A percentile compares a stretch with the other conserved stretches of the same genome.
Conservation (phyloP, 1,140 invertebrate species). For the Kradibia gibbosae region DNA sequence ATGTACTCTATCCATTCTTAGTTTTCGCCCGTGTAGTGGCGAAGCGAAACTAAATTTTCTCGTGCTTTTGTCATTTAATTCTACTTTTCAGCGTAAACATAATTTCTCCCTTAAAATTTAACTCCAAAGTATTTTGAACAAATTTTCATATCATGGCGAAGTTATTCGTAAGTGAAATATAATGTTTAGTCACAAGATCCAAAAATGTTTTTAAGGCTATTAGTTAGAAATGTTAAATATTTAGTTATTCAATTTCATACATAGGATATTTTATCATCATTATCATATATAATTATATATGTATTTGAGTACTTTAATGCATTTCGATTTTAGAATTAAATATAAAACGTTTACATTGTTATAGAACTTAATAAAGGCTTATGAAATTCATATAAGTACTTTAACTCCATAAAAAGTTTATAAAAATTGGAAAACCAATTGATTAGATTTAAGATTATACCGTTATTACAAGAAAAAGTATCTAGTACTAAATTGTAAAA, state of each 20-base stretch:
- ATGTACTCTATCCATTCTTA: conserved; percentile 56
- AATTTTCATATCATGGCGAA: conserved; percentile 39
- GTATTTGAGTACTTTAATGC: too few species aligned
- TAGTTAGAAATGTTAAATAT: background rate
- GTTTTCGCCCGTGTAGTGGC: conserved; percentile 56
- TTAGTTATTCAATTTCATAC: background rate
- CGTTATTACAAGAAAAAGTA: too few species aligned
- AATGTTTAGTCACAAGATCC: background rate
- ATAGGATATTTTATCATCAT: too few species aligned
- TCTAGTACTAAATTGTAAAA: too few species aligned
- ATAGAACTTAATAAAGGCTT: too few species aligned
- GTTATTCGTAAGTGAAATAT: conserved; percentile 22
- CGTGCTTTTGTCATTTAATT: background rate
- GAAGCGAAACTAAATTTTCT: background rate
- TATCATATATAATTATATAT: too few species aligned
- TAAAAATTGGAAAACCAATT: too few species aligned
- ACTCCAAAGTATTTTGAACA: background rate
- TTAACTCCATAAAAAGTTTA: too few species aligned
- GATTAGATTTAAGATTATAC: too few species aligned
- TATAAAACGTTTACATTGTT: too few species aligned
- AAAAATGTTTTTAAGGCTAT: background rate
- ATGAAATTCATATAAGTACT: too few species aligned
- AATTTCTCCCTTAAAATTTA: background rate
- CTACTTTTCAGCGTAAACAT: background rate
- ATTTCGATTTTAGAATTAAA: too few species aligned